Evolutionary conservation across 2,797 vertebrate genomes (phyloP).

Genomic region (Borostomias antarcticus): DNA sequence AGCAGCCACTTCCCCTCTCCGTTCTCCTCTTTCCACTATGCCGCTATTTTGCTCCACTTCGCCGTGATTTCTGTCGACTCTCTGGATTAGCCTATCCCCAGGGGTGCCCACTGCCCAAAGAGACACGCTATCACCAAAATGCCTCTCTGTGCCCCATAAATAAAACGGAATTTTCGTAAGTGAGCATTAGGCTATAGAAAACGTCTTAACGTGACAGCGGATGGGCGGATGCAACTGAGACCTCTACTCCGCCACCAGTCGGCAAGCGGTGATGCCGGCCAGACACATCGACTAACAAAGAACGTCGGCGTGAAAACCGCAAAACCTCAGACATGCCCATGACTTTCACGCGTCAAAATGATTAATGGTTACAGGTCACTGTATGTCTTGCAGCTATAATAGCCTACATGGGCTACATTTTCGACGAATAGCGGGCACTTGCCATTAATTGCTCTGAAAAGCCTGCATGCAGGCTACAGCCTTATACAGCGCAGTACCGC

Average conservation of each 20-base stretch:
- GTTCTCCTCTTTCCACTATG: conserved; percentile 67
- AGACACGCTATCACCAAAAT: conserved; percentile 15
- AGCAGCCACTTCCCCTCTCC: conserved; percentile 56
- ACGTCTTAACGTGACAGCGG: conserved; percentile 25
- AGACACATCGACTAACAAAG: conserved; percentile 64
- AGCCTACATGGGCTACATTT: neutral
- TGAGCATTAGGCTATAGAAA: neutral
- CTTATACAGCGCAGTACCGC: neutral
- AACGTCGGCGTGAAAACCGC: conserved; percentile 36
- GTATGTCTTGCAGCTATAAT: neutral
- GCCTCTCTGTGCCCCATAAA: conserved; percentile 6
- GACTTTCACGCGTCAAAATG: neutral
- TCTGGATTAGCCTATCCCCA: conserved; percentile 30
- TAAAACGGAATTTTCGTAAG: conserved; percentile 13
- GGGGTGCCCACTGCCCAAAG: conserved; percentile 7
- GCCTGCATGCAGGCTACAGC: too few species aligned
- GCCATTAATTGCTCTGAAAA: neutral
- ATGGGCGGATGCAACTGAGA: conserved; percentile 54
- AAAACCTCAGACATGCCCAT: neutral
- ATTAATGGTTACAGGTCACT: neutral
- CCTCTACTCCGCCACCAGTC: conserved; percentile 53
- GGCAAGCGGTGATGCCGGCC: conserved; percentile 47
- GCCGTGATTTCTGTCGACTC: conserved; percentile 60
- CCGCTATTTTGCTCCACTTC: conserved; percentile 55
- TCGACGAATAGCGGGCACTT: neutral